A percentile compares a stretch with the other conserved stretches of the same genome.
Evolutionary conservation across 2,888 invertebrate genomes (phyloP).

Genomic region (Phengaris alcon): DNA sequence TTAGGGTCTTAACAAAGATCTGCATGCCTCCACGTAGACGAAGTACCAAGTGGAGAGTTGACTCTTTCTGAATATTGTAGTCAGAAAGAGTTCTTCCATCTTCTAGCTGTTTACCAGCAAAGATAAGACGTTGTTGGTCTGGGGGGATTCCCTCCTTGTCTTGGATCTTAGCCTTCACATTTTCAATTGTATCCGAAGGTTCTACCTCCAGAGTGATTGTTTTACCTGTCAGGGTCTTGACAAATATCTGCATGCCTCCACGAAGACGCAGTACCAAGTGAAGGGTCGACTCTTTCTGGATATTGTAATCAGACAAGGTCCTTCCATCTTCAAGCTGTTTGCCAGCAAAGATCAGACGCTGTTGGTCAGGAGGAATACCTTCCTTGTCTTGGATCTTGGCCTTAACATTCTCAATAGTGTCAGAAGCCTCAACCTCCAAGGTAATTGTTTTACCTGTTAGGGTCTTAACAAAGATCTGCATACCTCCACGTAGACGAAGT

Average conservation of each 20-base stretch:
- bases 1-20: conserved; percentile 58
- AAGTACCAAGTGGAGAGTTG: conserved; percentile 35
- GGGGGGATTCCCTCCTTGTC: conserved; percentile 48
- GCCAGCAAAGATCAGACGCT: conserved; percentile 50
- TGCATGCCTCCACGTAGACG: conserved; percentile 50
- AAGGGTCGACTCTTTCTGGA: conserved; percentile 54
- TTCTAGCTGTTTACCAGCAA: conserved; percentile 48
- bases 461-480: conserved; percentile 63
- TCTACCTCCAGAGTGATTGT: conserved; percentile 51
- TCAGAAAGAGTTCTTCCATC: conserved; percentile 40
- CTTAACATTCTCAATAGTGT: conserved; percentile 56
- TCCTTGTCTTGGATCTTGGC: conserved; percentile 65
- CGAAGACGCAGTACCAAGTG: conserved; percentile 50
- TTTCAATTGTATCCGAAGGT: conserved; percentile 56
- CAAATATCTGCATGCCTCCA: conserved; percentile 67
- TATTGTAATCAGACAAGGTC: conserved; percentile 51
- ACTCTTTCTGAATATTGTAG: conserved; percentile 40
- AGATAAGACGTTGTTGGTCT: conserved; percentile 48
- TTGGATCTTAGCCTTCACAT: conserved; percentile 47
- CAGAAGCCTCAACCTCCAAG: conserved; percentile 52
- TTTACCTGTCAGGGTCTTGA: conserved; percentile 54
- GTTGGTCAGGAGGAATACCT: conserved; percentile 78
- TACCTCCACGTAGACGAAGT: conserved; percentile 52
- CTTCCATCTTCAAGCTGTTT: conserved; percentile 57
- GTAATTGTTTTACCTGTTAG: conserved; percentile 55